Evolutionary conservation across 2,888 invertebrate genomes (phyloP).

Genomic region (Anagyrus pseudococci): DNA sequence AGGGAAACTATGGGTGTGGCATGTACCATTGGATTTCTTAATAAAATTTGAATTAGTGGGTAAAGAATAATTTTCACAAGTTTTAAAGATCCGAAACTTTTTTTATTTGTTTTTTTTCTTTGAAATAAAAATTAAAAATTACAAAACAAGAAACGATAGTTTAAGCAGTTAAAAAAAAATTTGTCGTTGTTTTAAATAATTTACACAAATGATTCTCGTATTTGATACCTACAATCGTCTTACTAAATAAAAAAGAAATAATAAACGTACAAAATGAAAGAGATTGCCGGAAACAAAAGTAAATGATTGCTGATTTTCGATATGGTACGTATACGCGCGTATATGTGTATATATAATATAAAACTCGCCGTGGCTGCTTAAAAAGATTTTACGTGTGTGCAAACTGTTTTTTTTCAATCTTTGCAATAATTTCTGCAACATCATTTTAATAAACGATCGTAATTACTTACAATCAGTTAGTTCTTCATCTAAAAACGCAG

Average conservation of each 20-base stretch:
- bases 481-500: slow-evolving; percentile 21
- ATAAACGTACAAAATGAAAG: too few species aligned
- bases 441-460: slow-evolving; percentile 4
- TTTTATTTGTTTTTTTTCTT: slow-evolving; percentile 9
- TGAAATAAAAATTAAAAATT: slow-evolving; percentile 15
- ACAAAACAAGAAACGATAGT: slow-evolving; percentile 3
- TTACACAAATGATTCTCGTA: slow-evolving; percentile 8
- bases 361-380: slow-evolving; percentile 11
- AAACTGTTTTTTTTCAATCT: too few species aligned
- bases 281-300: too few species aligned
- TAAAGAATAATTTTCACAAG: too few species aligned
- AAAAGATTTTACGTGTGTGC: slow-evolving; percentile 14
- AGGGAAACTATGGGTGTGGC: too few species aligned
- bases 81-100: slow-evolving; percentile 1
- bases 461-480: slow-evolving; percentile 25
- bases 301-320: too few species aligned
- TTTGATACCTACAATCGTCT: slow-evolving; percentile 16
- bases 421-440: not conserved
- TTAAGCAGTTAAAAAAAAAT: slow-evolving; percentile 26
- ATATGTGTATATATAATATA: slow-evolving; percentile 12
- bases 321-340: not conserved
- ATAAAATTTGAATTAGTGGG: too few species aligned
- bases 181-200: slow-evolving; percentile 13
- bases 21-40: too few species aligned
- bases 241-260: too few species aligned